A percentile compares a stretch with the other conserved stretches of the same genome.
Conservation (phyloP, 2,888 invertebrate genomes). For the Taphrorychus bicolor region DNA sequence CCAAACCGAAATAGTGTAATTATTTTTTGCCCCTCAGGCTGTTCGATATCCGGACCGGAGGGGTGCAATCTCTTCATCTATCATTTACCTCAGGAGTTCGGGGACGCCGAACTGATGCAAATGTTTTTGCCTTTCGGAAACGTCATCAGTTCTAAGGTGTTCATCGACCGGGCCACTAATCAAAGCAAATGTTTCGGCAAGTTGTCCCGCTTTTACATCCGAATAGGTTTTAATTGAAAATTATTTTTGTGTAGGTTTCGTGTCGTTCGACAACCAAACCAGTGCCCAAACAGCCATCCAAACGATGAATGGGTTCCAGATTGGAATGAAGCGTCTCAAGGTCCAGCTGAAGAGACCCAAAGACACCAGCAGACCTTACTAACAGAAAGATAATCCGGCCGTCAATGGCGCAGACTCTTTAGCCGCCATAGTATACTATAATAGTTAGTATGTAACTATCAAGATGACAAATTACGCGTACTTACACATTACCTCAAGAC, state of each 20-base stretch:
- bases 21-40: conserved; percentile 67
- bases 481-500: neutral
- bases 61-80: conserved; percentile 99
- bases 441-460: conserved; percentile 46
- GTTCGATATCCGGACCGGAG: conserved; percentile 97
- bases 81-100: conserved; percentile 99
- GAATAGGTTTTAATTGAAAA: neutral
- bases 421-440: conserved; percentile 50
- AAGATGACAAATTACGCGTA: conserved; percentile 17
- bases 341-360: conserved; percentile 99
- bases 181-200: conserved; percentile 99
- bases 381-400: conserved; percentile 61
- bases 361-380: conserved; percentile 97
- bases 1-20: conserved; percentile 14
- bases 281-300: conserved; percentile 99
- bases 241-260: conserved; percentile 77
- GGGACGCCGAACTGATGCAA: conserved; percentile 98
- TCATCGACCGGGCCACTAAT: conserved; percentile 99
- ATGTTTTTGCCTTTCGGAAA: conserved; percentile 99
- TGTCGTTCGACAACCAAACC: conserved; percentile 98
- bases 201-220: conserved; percentile 55
- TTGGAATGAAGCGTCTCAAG: conserved; percentile 99
- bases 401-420: conserved; percentile 43
- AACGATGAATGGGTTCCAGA: conserved; percentile 99
- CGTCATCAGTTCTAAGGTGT: conserved; percentile 99